Conservation (phyloP, 2,888 invertebrate genomes). For the Agonopterix alstromeriana region DNA sequence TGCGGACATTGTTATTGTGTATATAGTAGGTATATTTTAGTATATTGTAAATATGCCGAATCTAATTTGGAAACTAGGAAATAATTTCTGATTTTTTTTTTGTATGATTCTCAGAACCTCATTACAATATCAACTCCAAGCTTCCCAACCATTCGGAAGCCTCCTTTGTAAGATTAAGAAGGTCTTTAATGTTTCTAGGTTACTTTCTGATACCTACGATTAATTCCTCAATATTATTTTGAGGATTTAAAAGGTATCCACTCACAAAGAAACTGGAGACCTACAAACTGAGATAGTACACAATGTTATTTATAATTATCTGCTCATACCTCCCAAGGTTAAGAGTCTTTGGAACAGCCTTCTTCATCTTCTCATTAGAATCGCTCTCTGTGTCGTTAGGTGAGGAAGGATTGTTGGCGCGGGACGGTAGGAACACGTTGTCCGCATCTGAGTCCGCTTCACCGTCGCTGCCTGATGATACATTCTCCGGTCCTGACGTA, state of each 20-base stretch:
- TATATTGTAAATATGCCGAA: neutral
- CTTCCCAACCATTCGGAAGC: too few relatives aligned
- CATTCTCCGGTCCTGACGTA: constrained; percentile 82
- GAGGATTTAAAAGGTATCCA: too few relatives aligned
- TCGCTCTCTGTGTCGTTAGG: constrained; percentile 32
- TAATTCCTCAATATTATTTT: too few relatives aligned
- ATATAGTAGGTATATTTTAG: neutral
- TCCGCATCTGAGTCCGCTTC: constrained; percentile 70
- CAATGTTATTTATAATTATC: neutral
- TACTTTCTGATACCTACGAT: too few relatives aligned
- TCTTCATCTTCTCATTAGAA: constrained; percentile 36
- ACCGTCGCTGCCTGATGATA: constrained; percentile 64
- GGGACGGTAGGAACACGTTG: constrained; percentile 64
- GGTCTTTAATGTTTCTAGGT: too few relatives aligned
- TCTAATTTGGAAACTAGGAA: too few relatives aligned
- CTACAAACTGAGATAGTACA: neutral
- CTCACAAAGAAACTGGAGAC: too few relatives aligned
- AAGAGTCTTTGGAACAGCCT: constrained; percentile 60
- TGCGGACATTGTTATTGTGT: too few relatives aligned
- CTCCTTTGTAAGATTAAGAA: too few relatives aligned
- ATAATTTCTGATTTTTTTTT: too few relatives aligned
- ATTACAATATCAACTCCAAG: too few relatives aligned
- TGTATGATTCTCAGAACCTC: too few relatives aligned
- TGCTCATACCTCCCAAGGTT: constrained; percentile 57
- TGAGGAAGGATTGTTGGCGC: constrained; percentile 50